These are phyloP conservation scores for Melanchra persicariae DNA, from an alignment of 2,888 invertebrate species.

Conservation along the genomic window DNA sequence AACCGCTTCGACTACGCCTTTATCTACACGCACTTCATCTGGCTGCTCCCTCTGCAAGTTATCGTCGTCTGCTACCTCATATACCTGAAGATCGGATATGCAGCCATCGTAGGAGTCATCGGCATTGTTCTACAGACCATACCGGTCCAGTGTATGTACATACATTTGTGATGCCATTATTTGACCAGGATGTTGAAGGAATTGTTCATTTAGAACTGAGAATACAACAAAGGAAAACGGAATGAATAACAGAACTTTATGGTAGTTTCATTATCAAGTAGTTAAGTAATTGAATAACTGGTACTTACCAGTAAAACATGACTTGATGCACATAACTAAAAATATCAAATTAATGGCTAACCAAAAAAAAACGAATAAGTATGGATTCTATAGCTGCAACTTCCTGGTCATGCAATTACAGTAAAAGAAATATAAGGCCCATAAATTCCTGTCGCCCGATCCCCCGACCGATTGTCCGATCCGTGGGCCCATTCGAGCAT, in stretches of 20 bases:
- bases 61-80: constrained; percentile 93
- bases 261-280: neutral
- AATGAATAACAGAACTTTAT: neutral
- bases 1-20: constrained; percentile 97
- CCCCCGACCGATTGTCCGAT: constrained; percentile 13
- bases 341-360: neutral
- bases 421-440: constrained; percentile 21
- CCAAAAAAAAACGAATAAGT: constrained; percentile 1
- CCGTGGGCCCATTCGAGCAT: constrained; percentile 19
- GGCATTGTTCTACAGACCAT: constrained; percentile 94
- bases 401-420: constrained; percentile 48
- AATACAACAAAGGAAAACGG: constrained; percentile 31
- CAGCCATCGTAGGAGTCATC: constrained; percentile 94
- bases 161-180: constrained; percentile 54
- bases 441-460: constrained; percentile 39
- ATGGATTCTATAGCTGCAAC: constrained; percentile 1
- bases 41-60: constrained; percentile 95
- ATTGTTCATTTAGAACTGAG: constrained; percentile 25
- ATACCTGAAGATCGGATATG: constrained; percentile 93
- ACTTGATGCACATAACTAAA: neutral
- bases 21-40: constrained; percentile 96
- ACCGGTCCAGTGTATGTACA: constrained; percentile 94
- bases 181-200: constrained; percentile 37
- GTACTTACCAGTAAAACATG: neutral
- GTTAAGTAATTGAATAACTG: constrained; percentile 8